Evolutionary conservation across 2,113 vertebrate genomes (phyloP), one percentile per base, ranked within the genome.

Genomic region (Conger conger): DNA sequence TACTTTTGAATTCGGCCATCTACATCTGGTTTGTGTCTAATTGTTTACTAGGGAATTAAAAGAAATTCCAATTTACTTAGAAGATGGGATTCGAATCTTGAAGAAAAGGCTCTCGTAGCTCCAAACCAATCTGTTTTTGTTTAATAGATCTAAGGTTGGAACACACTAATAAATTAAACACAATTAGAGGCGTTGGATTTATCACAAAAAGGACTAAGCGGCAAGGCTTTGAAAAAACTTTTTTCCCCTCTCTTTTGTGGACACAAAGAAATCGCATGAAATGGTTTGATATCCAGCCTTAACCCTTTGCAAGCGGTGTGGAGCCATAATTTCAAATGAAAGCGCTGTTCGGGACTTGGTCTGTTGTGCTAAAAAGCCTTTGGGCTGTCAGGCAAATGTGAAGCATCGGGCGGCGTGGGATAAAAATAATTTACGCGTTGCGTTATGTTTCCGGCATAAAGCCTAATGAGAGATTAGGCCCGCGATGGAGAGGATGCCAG

Each of bases 11-110:
- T 87, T 84, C 23, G 83, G 84, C 88, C 87, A 88, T 78, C 86
- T 83, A 92, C 94, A 94, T 94, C 92, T 95, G 92, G 91, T 94
- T 94, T 92, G 88, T 89, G 91, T 93, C 89, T 92, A 87, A 93
- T 92, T 95, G 93, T 94, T 95, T 94, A 93, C 92, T 86, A 92
- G 91, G 78, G 84, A 93, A 94, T 93, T 92, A 92, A 93, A 94
- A 89, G n/a, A 91, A 93, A 94, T 93, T 94, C 90, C 92, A 92
- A 84, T 92, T 94, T 90, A 92, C 87, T 93, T 93, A 93, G 90
- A 94, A 93, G 94, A 94, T 87, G 83, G 81, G 89, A 88, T 89
- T 90, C 35, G 83, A 81, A 89, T 83, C 63, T 81, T 82, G 88
- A 90, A 91, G 73, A 76, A 45, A 50, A 38, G 90, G 92, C 90